A percentile compares a stretch with the other conserved stretches of the same genome.
These are phyloP conservation scores for Sesamia nonagrioides DNA, from an alignment of 1,140 invertebrate genomes.

Conservation along the genomic window DNA sequence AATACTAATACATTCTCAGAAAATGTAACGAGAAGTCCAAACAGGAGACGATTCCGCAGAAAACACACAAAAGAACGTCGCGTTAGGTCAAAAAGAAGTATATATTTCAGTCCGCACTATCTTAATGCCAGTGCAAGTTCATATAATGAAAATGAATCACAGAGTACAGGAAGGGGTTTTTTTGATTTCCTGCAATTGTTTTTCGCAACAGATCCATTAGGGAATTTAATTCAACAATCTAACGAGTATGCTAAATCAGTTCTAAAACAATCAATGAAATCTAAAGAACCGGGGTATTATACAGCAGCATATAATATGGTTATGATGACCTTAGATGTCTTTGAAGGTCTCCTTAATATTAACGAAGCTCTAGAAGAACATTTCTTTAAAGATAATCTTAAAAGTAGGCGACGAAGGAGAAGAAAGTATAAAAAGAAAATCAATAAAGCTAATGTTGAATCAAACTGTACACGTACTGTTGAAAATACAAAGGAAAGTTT, in stretches of 20 bases:
- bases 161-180: slow-evolving; percentile 54
- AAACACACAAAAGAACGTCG: slow-evolving; percentile 48
- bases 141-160: neutral
- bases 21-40: slow-evolving; percentile 32
- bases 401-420: slow-evolving; percentile 52
- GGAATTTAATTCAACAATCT: slow-evolving; percentile 60
- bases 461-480: slow-evolving; percentile 13
- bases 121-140: neutral
- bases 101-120: slow-evolving; percentile 22
- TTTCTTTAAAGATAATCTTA: slow-evolving; percentile 57
- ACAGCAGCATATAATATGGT: slow-evolving; percentile 68
- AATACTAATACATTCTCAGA: slow-evolving; percentile 33
- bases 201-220: slow-evolving; percentile 57
- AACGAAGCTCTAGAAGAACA: slow-evolving; percentile 64
- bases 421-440: slow-evolving; percentile 46
- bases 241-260: slow-evolving; percentile 64
- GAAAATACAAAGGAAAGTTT: neutral
- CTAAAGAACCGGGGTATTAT: slow-evolving; percentile 69
- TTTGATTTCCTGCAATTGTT: slow-evolving; percentile 59
- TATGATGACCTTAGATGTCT: slow-evolving; percentile 71
- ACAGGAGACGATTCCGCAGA: slow-evolving; percentile 46
- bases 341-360: slow-evolving; percentile 70
- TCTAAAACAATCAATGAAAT: slow-evolving; percentile 62
- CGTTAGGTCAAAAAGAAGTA: slow-evolving; percentile 63
- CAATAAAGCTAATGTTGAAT: neutral